Base-by-base conservation (phyloP, 2,888 invertebrate species). In the Philhelius pedissequus region DNA sequence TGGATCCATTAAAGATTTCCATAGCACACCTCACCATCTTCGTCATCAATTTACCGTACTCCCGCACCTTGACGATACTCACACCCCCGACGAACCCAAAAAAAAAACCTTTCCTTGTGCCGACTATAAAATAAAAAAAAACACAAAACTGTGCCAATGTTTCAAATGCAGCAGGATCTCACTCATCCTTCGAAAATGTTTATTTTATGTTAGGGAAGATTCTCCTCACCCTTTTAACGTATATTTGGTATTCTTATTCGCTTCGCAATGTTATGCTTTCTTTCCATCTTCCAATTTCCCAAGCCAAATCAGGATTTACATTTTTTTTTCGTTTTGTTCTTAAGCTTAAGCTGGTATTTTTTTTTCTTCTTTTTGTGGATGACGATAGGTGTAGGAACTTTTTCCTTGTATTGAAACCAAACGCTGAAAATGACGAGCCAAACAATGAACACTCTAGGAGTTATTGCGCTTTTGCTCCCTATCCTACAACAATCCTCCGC, bases 131-230 rank as follows among this genome's bases (percentile, higher is more conserved):
- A n/a, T n/a, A n/a, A n/a, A n/a, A n/a, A n/a, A n/a, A 83, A 79
- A 78, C 58, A 74, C 70, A 62, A 48, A 64, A 66, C 69, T 70
- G 48, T 64, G 66, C 52, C 52, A 74, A 45, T 43, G 43, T 38
- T 68, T 64, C 43, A 40, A 43, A 18, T 60, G 58, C 48, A 70
- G 69, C 48, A 70, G 54, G 15, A 3, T 25, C 25, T 38, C 73
- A 74, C 83, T 83, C 74, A 75, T 83, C 74, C 69, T 75, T 79
- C 58, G 64, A 75, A 74, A 79, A 83, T 83, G 83, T 83, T 83
- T 83, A 83, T 83, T 83, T 83, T 83, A 83, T 62, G 27, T 43
- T 11, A 27, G n/a, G n/a, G 30, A 30, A 32, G 56, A 62, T 27
- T 43, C 20, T 40, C 22, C 25, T 52, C 73, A 60, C 43, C 68